Evolutionary conservation across 2,113 vertebrate genomes (phyloP), one percentile per base, ranked within the genome.

Genomic region (Istiophorus platypterus): DNA sequence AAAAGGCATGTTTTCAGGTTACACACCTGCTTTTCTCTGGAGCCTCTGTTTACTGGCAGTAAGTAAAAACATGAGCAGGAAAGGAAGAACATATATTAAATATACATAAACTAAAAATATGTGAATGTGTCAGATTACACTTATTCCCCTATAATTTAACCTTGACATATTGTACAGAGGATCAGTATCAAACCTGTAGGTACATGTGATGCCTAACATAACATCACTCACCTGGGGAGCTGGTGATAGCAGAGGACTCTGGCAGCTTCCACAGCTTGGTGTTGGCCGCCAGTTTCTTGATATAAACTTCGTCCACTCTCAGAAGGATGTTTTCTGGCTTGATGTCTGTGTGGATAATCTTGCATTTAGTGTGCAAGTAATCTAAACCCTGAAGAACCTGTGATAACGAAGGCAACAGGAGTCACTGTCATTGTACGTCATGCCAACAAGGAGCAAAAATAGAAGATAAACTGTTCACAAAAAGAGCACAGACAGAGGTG

Each of bases 261-360:
- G 97, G 96, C 58, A 97, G 95, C 94, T 97, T 95, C 97, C 97
- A 98, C 80, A 99, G 95, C 0, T 97, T 97, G 15, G 97, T 97
- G 80, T 96, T 91, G 0, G 96, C 96, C 1, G 97, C 97, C 92
- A 98, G 96, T 85, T 97, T 95, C 78, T 96, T 93, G 70, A 98
- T 94, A n/a, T 96, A 97, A 18, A 92, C 94, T 39, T 97, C 96
- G 3, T 98, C 97, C 92, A 97, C 97, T 3, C 96, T 96, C 94
- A 99, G 95, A 82, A 99, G 80, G 90, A 99, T 99, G 92, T 99
- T 99, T 70, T 99, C 97, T 0, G 98, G 98, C 92, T 99, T 99
- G 93, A 98, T 98, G 83, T 99, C 98, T 0, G 97, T 97, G 80
- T 99, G 98, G 80, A 99, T 98, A 76, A 99, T 98, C 95, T 97